Base-by-base conservation (phyloP, 2,888 invertebrate species). In the Tipula vernalis region DNA sequence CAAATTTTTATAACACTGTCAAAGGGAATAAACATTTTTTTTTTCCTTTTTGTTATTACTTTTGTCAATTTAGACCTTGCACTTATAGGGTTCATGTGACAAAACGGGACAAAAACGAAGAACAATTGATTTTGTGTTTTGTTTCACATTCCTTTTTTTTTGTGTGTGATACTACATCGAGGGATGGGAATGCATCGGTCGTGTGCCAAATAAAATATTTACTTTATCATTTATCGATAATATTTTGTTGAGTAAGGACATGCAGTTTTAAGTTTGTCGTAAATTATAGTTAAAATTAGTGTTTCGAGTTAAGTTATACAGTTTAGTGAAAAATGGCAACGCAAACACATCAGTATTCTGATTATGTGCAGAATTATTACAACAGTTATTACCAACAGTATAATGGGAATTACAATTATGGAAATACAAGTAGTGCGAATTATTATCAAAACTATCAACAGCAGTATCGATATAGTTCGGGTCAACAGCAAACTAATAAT, bases 261-360 rank as follows among this genome's bases (percentile, higher is more conserved):
- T 84, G 84, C n/a, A 84, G 5, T 84, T 71, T 10, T 71, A 28
- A 71, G 71, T 28, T 28, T 8, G 28, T 71, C 71, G 71, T 8
- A 71, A 5, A 36, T 8, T 44, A 12, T 44, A 44, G 6, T 44
- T 44, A 12, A 44, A 44, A 10, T 28, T 39, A 84, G 84, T 84
- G 36, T 39, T 3, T 71, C 28, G 28, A 3, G 71, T 28, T 71
- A 28, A 71, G 71, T 71, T 51, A 15, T 83, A 36, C 5, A 84
- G 39, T 84, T 5, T 4, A 51, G 42, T 86, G 47, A 36, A 86
- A 86, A 57, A 86, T 86, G 86, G 86, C 86, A 57, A 86, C 86
- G 10, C 84, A 84, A 44, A 39, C 86, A 12, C 86, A 86, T 57
- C 86, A 86, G 18, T 86, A 86, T 86, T 39, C 86, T 36, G 86